Evolutionary conservation across 2,888 invertebrate species (phyloP).

Genomic region (Dasypogon diadema): DNA sequence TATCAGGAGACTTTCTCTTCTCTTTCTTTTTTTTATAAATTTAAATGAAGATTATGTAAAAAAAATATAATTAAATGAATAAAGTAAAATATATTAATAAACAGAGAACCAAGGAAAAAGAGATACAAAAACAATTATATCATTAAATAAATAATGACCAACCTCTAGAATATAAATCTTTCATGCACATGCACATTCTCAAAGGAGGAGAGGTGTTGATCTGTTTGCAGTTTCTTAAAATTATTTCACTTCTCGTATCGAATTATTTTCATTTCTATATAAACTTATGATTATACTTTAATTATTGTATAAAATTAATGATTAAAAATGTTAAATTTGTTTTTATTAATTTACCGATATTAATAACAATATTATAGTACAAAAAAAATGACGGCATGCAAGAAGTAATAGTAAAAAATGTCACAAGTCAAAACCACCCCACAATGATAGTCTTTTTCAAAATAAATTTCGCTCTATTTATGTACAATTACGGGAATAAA

Average conservation of each 20-base stretch:
- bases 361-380: slow-evolving; percentile 40
- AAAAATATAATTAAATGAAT: slow-evolving; percentile 47
- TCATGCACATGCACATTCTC: slow-evolving; percentile 61
- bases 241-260: slow-evolving; percentile 54
- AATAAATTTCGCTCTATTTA: slow-evolving; percentile 47
- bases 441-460: slow-evolving; percentile 39
- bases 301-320: background rate
- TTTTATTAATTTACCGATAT: slow-evolving; percentile 28
- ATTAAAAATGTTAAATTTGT: slow-evolving; percentile 26
- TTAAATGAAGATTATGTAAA: slow-evolving; percentile 39
- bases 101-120: slow-evolving; percentile 45
- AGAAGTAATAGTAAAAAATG: slow-evolving; percentile 39
- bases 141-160: slow-evolving; percentile 50
- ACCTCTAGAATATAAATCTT: slow-evolving; percentile 54
- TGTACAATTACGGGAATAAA: slow-evolving; percentile 35
- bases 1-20: background rate
- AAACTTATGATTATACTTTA: slow-evolving; percentile 35
- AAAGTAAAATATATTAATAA: slow-evolving; percentile 47
- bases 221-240: slow-evolving; percentile 59
- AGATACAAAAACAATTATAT: slow-evolving; percentile 37
- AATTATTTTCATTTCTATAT: slow-evolving; percentile 3
- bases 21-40: background rate
- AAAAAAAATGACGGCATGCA: slow-evolving; percentile 52
- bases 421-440: slow-evolving; percentile 55
- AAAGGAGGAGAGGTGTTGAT: slow-evolving; percentile 68